phyloP scores from a whole-genome alignment of 2,113 vertebrate species.

The Chiloscyllium plagiosum region DNA sequence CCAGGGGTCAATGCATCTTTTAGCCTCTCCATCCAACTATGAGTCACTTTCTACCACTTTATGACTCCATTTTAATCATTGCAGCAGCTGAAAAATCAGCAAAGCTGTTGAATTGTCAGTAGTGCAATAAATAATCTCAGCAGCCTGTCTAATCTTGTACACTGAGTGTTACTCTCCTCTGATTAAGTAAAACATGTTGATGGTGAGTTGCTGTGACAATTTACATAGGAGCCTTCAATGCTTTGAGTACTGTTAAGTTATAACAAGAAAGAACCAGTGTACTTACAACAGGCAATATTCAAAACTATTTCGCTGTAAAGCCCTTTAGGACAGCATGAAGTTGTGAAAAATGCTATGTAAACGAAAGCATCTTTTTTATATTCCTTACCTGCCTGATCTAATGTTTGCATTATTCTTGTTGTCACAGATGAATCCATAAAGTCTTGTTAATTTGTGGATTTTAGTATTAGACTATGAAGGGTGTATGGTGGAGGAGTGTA shows the following conservation, averaged over 20 bases:
- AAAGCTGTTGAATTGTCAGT: not conserved
- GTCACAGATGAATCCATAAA: not conserved
- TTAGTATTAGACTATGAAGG: not conserved
- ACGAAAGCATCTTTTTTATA: not conserved
- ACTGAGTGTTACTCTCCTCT: not conserved
- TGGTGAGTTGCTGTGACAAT: not conserved
- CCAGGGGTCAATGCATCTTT: not conserved
- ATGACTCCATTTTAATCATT: not conserved
- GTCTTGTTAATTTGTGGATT: not conserved
- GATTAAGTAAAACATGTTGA: not conserved
- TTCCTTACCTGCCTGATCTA: not conserved
- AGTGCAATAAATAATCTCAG: not conserved
- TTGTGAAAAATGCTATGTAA: not conserved
- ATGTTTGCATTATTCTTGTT: not conserved
- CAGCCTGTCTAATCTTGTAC: not conserved
- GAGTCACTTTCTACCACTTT: not conserved
- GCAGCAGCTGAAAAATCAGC: not conserved
- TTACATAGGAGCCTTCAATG: not conserved
- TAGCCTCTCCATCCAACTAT: not conserved
- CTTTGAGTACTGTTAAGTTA: not conserved
- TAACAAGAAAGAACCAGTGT: not conserved
- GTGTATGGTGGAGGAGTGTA: not conserved
- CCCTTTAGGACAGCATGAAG: not conserved
- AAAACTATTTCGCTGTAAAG: not conserved
- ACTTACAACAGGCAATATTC: not conserved